phyloP scores from a whole-genome alignment of 2,888 invertebrate species.

The Mongoloraphidia duomilia region DNA sequence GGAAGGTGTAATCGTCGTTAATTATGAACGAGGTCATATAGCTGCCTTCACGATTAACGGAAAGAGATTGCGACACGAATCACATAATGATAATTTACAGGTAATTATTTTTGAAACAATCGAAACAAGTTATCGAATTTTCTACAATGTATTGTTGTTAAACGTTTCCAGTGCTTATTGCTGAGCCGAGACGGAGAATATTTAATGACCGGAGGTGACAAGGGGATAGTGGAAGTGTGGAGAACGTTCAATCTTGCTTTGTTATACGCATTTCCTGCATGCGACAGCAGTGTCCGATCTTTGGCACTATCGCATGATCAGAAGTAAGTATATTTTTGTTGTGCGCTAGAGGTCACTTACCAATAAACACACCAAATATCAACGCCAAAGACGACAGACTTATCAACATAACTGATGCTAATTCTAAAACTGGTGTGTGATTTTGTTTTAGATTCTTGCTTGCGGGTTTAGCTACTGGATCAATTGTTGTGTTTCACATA shows the following conservation, averaged over 20 bases:
- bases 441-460: slow-evolving; percentile 71
- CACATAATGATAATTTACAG: slow-evolving; percentile 90
- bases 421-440: background rate
- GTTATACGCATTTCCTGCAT: slow-evolving; percentile 94
- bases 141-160: background rate
- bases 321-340: slow-evolving; percentile 54
- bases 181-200: slow-evolving; percentile 97
- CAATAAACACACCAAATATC: no score
- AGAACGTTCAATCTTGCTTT: slow-evolving; percentile 92
- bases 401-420: no score
- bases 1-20: slow-evolving; percentile 90
- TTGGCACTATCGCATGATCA: slow-evolving; percentile 96
- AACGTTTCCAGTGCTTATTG: slow-evolving; percentile 58
- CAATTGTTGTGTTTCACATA: slow-evolving; percentile 97
- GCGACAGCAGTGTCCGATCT: slow-evolving; percentile 87
- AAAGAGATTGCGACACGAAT: slow-evolving; percentile 72
- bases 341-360: no score
- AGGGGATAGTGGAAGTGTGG: slow-evolving; percentile 97
- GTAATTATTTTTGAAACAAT: slow-evolving; percentile 32
- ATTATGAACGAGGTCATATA: slow-evolving; percentile 83
- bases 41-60: slow-evolving; percentile 93
- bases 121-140: background rate
- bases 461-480: slow-evolving; percentile 93
- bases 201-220: slow-evolving; percentile 92
- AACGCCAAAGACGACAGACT: no score